Base-by-base conservation (phyloP, 1,140 invertebrate species). In the Coelopa frigida region DNA sequence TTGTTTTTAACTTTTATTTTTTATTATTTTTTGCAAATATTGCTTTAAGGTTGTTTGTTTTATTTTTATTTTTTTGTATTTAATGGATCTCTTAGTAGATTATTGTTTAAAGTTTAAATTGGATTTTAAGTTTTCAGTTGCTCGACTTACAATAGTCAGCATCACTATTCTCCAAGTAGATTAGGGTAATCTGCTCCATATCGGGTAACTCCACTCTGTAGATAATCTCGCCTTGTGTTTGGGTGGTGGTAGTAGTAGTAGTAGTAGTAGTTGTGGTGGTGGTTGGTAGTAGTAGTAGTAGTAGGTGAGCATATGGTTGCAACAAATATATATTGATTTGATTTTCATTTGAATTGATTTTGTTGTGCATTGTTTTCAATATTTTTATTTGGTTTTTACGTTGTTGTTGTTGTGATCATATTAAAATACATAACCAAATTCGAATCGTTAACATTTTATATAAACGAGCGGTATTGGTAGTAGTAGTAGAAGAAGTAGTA, bases 171-270 rank as follows among this genome's bases (percentile, higher is more conserved):
- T 87, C 84, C 80, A 87, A 81, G 84, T 86, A 86, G 77, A 87
- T 85, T 77, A 87, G 81, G 70, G 84, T 87, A 76, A 87, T 84
- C 80, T 87, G 84, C 79, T 87, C 84, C 83, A 85, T 85, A 81
- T 85, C 84, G 73, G 84, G 84, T 77, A 87, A 81, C 80, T 86
- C 83, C 79, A 87, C 84, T 75, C 84, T 83, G 78, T 84, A 87
- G 79, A 87, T 85, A 80, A 87, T 86, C 82, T 87, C 84, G 75
- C 79, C 80, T 84, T 61, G 48, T 38, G 32, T 24, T 47, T 37
- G 37, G 29, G 38, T 40, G 40, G 29, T 44, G 42, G 45, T 54
- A 44, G 32, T 40, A 50, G 44, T 45, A 38, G 35, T 46, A 24
- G 44, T 37, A 35, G 44, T 47, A 23, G 31, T 48, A 39, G 44